Conservation (phyloP, 2,888 invertebrate species). For the Tenthredo distinguenda region DNA sequence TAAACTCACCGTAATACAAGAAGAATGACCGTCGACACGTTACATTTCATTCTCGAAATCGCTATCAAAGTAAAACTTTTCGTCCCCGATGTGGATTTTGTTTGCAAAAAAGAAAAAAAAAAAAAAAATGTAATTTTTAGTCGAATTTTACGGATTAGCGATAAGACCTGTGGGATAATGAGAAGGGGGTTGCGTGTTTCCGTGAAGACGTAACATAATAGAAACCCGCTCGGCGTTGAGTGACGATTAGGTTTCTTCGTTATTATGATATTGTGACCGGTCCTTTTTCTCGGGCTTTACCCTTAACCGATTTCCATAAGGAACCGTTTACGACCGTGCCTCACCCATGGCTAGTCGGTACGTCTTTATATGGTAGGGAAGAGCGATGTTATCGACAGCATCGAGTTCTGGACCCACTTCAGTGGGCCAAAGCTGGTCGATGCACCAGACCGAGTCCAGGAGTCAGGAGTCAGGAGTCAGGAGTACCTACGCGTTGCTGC, state of each 20-base stretch:
- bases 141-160: not conserved
- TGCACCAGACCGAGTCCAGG: not conserved
- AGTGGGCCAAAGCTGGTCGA: constrained; percentile 34
- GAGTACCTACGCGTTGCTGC: not conserved
- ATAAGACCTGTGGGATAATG: not conserved
- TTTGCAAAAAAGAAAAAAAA: not conserved
- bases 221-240: constrained; percentile 41
- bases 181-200: not conserved
- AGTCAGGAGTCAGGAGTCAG: constrained; percentile 6
- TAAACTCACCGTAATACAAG: not conserved
- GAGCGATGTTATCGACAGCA: constrained; percentile 50
- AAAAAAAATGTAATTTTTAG: not conserved
- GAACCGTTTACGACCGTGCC: constrained; percentile 50
- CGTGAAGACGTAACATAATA: constrained; percentile 11
- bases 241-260: constrained; percentile 48
- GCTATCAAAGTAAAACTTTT: not conserved
- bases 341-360: not conserved
- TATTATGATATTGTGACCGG: constrained; percentile 50
- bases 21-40: not conserved
- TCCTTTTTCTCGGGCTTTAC: constrained; percentile 16
- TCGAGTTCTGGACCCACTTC: constrained; percentile 29
- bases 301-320: constrained; percentile 51
- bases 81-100: not conserved
- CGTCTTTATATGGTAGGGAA: constrained; percentile 49
- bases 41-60: not conserved